Base-by-base conservation (phyloP, 2,113 vertebrate genomes). In the Poicephalus gulielmi region DNA sequence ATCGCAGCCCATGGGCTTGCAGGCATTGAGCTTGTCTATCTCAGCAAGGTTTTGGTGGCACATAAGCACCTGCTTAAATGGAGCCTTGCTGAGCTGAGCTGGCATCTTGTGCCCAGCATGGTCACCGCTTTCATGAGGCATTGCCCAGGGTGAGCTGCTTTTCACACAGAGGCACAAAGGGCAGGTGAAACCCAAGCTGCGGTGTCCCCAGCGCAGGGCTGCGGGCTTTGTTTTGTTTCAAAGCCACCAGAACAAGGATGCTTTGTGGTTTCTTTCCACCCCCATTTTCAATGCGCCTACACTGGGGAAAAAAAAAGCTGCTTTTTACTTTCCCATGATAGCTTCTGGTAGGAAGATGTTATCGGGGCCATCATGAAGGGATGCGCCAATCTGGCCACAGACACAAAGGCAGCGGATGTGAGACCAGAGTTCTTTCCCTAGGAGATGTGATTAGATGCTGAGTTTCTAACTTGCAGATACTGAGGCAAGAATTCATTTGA, bases 231-330 rank as follows among this genome's bases (percentile, higher is more conserved):
- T 96, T 74, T 70, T 17, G 0, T 95, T 90, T 92, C 92, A 94
- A 95, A 89, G 60, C 89, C 49, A 59, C 63, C 92, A 76, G 91
- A 96, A 96, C 95, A 95, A 95, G 90, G 83, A 46, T 78, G 55
- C 89, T 95, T 90, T 96, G 92, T 68, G 80, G 8, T 53, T 66
- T 64, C 60, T 43, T 73, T 33, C 75, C 47, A 63, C 75, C 83
- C 52, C 63, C 77, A 20, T 84, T 88, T 90, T 88, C 70, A 63
- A n/a, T 74, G 47, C 2, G 4, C 22, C 55, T 73, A 55, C 63
- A 2, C 55, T 94, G 8, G 37, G 33, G 30, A 43, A 44, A 35
- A 25, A 39, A 49, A 35, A 53, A 67, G 12, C 60, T 78, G 30
- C 84, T 76, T 60, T 90, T 76, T 82, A 20, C 85, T 96, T 97